Evolutionary conservation across 2,888 invertebrate species (phyloP).

Genomic region (Erynnis tages): DNA sequence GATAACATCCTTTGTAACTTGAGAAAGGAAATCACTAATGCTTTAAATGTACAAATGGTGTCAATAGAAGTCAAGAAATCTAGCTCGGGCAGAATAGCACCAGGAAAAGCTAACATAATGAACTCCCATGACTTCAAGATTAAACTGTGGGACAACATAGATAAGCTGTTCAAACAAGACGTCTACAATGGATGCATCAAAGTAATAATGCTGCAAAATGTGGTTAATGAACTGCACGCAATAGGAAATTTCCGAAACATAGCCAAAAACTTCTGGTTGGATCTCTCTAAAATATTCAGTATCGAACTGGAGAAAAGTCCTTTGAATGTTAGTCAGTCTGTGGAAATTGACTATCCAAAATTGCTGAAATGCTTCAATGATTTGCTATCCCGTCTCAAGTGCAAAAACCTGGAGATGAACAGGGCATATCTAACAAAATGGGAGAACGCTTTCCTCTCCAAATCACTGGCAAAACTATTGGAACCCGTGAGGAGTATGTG

Average conservation of each 20-base stretch:
- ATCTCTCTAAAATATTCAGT: conserved; percentile 66
- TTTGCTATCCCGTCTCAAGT: conserved; percentile 85
- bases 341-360: conserved; percentile 94
- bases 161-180: conserved; percentile 90
- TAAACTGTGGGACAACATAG: conserved; percentile 93
- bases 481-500: conserved; percentile 93
- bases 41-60: conserved; percentile 76
- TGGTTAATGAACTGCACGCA: conserved; percentile 72
- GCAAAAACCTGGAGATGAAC: conserved; percentile 81
- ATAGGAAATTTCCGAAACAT: conserved; percentile 75
- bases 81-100: conserved; percentile 63
- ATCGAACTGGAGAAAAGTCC: conserved; percentile 79
- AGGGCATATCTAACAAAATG: conserved; percentile 84
- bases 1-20: conserved; percentile 76
- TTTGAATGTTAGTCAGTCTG: conserved; percentile 86
- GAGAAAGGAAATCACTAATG: conserved; percentile 71
- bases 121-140: conserved; percentile 77
- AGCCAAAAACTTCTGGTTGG: conserved; percentile 82
- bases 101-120: conserved; percentile 78
- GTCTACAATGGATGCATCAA: conserved; percentile 87
- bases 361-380: conserved; percentile 91
- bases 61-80: conserved; percentile 68
- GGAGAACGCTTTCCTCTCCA: conserved; percentile 92
- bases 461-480: conserved; percentile 90
- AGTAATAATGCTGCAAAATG: conserved; percentile 80